These are phyloP conservation scores for Neolamprologus brichardi DNA, from an alignment of 2,113 vertebrate species.

Conservation along the genomic window DNA sequence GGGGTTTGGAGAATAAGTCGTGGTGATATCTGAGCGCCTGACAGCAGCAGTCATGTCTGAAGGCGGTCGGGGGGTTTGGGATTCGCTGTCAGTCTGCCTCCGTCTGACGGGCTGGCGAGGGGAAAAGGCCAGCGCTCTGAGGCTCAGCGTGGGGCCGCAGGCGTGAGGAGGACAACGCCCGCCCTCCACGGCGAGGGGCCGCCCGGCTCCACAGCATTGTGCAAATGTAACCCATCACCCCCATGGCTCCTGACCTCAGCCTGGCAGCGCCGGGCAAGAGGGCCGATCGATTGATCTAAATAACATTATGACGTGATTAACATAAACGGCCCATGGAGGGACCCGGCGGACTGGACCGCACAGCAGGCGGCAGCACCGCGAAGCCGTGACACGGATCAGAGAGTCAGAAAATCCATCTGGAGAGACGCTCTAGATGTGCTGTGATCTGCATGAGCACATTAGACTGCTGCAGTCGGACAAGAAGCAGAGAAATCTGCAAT, in stretches of 20 bases:
- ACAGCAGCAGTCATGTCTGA: constrained; percentile 38
- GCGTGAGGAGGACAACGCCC: not conserved
- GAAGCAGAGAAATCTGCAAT: not conserved
- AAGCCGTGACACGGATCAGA: constrained; percentile 6
- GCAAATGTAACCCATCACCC: constrained; percentile 58
- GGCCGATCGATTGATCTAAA: constrained; percentile 68
- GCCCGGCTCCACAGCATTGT: constrained; percentile 41
- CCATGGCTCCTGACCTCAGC: constrained; percentile 63
- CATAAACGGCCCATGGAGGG: constrained; percentile 54
- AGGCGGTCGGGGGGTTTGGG: constrained; percentile 34
- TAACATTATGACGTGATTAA: constrained; percentile 70
- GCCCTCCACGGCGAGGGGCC: not conserved
- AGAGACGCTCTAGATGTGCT: not conserved
- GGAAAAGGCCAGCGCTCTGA: constrained; percentile 53
- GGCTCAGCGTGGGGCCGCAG: not conserved
- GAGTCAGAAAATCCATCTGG: constrained; percentile 39
- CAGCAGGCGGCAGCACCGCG: not conserved
- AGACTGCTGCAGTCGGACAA: not conserved
- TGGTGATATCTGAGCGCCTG: constrained; percentile 29
- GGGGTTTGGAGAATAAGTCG: constrained; percentile 39
- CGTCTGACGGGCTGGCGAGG: constrained; percentile 27
- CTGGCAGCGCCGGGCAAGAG: constrained; percentile 22
- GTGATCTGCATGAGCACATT: not conserved
- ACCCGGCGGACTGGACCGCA: constrained; percentile 10
- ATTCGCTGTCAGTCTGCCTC: constrained; percentile 49